Conservation (phyloP, 1,140 invertebrate genomes). For the Meloidogyne chitwoodi region DNA sequence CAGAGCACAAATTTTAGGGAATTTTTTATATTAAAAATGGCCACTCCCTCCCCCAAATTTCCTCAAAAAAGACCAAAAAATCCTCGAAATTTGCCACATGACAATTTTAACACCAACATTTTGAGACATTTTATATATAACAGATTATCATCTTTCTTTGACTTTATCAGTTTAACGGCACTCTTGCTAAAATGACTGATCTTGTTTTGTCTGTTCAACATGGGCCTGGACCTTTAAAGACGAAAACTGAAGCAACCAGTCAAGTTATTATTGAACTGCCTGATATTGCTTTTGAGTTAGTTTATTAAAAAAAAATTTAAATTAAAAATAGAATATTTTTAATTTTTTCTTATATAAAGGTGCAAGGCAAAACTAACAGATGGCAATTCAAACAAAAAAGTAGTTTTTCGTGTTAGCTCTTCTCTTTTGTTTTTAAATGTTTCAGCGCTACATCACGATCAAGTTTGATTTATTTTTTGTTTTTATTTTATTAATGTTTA, state of each 20-base stretch:
- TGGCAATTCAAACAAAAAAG: background rate
- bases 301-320: background rate
- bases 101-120: background rate
- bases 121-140: background rate
- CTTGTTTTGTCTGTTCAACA: background rate
- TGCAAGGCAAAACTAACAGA: slow-evolving; percentile 10
- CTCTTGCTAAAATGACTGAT: background rate
- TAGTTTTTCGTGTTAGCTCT: background rate
- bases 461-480: slow-evolving; percentile 1
- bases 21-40: too few relatives aligned
- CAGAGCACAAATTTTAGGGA: too few relatives aligned
- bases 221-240: background rate
- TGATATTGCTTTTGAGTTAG: slow-evolving; percentile 1
- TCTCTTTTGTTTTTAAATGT: slow-evolving; percentile 10
- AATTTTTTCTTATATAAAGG: background rate
- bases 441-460: slow-evolving; percentile 4
- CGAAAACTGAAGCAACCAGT: background rate
- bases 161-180: background rate
- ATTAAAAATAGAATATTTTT: background rate
- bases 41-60: too few relatives aligned
- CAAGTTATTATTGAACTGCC: slow-evolving; percentile 5
- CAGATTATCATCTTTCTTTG: background rate
- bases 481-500: background rate
- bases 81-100: background rate
- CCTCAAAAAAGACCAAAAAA: too few relatives aligned